These are phyloP conservation scores for Thecocarcelia acutangulata DNA, from an alignment of 2,888 invertebrate genomes.

Conservation along the genomic window DNA sequence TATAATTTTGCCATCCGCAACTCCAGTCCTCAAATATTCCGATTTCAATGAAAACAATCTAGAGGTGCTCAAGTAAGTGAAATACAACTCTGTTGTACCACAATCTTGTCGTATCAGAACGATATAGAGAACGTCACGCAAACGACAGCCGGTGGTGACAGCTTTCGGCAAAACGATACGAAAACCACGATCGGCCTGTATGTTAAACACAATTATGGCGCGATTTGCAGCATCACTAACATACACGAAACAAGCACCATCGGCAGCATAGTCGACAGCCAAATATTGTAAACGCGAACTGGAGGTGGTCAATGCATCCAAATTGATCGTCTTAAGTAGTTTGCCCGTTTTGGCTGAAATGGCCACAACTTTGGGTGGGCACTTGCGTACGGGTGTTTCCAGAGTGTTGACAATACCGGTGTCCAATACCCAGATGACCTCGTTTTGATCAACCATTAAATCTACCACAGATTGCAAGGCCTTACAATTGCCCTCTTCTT, in stretches of 20 bases:
- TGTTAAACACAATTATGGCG: slow-evolving; percentile 86
- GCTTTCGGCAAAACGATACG: slow-evolving; percentile 85
- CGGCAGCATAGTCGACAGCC: slow-evolving; percentile 85
- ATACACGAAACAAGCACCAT: slow-evolving; percentile 84
- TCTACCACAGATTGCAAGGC: slow-evolving; percentile 88
- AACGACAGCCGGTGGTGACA: slow-evolving; percentile 82
- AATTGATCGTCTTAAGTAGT: slow-evolving; percentile 84
- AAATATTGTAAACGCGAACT: slow-evolving; percentile 87
- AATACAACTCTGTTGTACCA: slow-evolving; percentile 84
- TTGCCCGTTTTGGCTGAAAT: slow-evolving; percentile 84
- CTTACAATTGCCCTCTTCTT: slow-evolving; percentile 85
- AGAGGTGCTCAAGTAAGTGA: slow-evolving; percentile 85
- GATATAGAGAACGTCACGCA: slow-evolving; percentile 86
- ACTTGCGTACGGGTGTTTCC: slow-evolving; percentile 85
- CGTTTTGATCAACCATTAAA: slow-evolving; percentile 84
- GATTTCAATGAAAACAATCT: slow-evolving; percentile 86
- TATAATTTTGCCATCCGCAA: slow-evolving; percentile 82
- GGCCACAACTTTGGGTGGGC: slow-evolving; percentile 87
- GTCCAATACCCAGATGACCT: slow-evolving; percentile 88
- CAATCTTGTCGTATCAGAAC: slow-evolving; percentile 84
- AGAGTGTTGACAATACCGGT: slow-evolving; percentile 87
- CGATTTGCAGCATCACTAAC: slow-evolving; percentile 87
- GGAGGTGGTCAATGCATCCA: slow-evolving; percentile 83
- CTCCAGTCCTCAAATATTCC: slow-evolving; percentile 84
- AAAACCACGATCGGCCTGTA: slow-evolving; percentile 84